These are phyloP conservation scores for Apamea crenata DNA, from an alignment of 2,888 invertebrate genomes.

Conservation along the genomic window DNA sequence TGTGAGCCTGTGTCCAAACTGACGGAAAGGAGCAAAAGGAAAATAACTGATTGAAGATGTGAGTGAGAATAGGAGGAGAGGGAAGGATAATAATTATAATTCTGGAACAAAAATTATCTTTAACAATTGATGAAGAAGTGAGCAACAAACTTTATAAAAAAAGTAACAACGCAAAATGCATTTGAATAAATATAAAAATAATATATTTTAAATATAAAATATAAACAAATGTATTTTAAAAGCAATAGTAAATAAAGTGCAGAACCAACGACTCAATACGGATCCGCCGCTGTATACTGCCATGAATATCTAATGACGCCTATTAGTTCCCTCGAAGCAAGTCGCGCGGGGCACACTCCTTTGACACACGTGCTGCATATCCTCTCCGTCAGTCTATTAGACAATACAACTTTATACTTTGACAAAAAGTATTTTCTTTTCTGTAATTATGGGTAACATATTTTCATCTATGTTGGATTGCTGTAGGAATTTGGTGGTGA, in stretches of 20 bases:
- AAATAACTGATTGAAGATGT: not conserved
- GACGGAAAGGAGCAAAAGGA: not conserved
- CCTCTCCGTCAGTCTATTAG: not conserved
- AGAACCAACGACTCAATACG: not conserved
- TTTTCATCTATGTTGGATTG: accelerated
- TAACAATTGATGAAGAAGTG: not conserved
- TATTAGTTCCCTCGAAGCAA: not conserved
- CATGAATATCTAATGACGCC: conserved; percentile 33
- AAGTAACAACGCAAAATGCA: too few relatives aligned
- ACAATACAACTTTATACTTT: conserved; percentile 13
- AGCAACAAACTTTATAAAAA: too few relatives aligned
- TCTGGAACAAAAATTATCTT: not conserved
- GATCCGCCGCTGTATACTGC: not conserved
- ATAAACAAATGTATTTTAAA: not conserved
- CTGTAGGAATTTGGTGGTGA: conserved; percentile 19
- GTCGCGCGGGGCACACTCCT: not conserved
- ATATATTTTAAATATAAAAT: too few relatives aligned
- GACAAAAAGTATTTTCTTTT: not conserved
- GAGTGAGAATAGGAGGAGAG: not conserved
- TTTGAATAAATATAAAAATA: too few relatives aligned
- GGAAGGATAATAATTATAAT: not conserved
- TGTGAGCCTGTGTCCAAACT: not conserved
- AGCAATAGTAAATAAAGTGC: not conserved
- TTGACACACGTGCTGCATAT: not conserved
- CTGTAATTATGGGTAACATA: conserved; percentile 5